Percentiles rank a stretch among this genome's conserved stretches.
phyloP scores from a whole-genome alignment of 2,888 invertebrate genomes.

The Apodemia zela region DNA sequence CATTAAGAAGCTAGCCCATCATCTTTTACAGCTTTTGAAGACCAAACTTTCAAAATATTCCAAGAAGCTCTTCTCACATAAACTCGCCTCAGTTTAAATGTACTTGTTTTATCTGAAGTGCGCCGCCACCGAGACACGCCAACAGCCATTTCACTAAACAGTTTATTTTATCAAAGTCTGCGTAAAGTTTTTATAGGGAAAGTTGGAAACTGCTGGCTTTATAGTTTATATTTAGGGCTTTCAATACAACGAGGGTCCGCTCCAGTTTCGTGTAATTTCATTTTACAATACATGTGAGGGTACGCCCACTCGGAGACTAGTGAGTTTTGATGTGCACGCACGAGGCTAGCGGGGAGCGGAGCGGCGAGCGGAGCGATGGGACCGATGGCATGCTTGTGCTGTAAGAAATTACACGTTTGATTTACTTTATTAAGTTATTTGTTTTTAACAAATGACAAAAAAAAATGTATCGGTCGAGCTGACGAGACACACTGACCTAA shows the following conservation, averaged over 20 bases:
- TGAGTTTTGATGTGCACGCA: not conserved
- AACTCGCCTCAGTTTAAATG: not conserved
- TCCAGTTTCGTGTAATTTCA: conserved; percentile 1
- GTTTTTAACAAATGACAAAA: too few species aligned
- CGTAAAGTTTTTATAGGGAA: conserved; percentile 1
- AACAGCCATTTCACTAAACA: not conserved
- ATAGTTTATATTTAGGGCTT: conserved; percentile 5
- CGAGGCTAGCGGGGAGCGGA: not conserved
- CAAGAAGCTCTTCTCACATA: not conserved
- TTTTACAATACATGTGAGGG: conserved; percentile 1
- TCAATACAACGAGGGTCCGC: conserved; percentile 4
- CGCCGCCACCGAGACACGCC: not conserved
- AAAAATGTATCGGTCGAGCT: too few species aligned
- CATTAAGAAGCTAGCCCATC: not conserved
- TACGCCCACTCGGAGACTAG: not conserved
- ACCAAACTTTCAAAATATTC: not conserved
- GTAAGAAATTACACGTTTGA: too few species aligned
- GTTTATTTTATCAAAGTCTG: not conserved
- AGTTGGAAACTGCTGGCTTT: conserved; percentile 2
- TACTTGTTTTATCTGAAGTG: conserved; percentile 2
- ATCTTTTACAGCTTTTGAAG: not conserved
- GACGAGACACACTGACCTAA: too few species aligned
- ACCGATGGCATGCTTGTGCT: too few species aligned
- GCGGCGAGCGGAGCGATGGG: not conserved
- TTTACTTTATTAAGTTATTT: too few species aligned